A percentile compares a stretch with the other conserved stretches of the same genome.
Evolutionary conservation across 2,888 invertebrate genomes (phyloP).

Genomic region (Acrobasis repandana): DNA sequence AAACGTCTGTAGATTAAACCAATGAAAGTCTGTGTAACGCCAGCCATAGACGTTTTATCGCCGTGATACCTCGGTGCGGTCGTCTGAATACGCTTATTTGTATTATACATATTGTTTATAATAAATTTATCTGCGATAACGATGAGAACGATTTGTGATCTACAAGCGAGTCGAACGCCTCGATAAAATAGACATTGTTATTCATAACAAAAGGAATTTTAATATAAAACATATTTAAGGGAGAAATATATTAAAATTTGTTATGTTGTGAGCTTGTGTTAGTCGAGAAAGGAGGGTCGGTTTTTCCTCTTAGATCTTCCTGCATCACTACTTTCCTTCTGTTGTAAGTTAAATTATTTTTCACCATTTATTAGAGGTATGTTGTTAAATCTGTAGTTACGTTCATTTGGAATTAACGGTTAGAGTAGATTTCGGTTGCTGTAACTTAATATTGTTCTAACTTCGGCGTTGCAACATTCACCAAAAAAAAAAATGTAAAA

Average conservation of each 20-base stretch:
- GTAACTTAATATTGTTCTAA: conserved; percentile 13
- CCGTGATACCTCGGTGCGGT: conserved; percentile 2
- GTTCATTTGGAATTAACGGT: conserved; percentile 16
- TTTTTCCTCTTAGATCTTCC: conserved; percentile 7
- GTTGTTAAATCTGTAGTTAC: conserved; percentile 18
- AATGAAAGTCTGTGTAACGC: too few relatives aligned
- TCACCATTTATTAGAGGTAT: conserved; percentile 16
- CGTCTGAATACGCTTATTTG: conserved; percentile 20
- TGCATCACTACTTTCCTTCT: conserved; percentile 18
- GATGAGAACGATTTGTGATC: conserved; percentile 7
- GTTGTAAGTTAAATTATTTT: conserved; percentile 19
- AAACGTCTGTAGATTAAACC: too few relatives aligned
- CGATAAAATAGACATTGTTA: conserved; percentile 11
- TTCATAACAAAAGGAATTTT: conserved; percentile 2
- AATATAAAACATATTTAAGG: neutral
- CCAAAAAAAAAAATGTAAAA: neutral
- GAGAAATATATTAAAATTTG: conserved; percentile 10
- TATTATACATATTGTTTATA: conserved; percentile 20
- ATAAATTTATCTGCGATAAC: conserved; percentile 11
- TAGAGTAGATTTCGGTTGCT: conserved; percentile 9
- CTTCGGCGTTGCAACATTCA: conserved; percentile 7
- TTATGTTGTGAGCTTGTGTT: conserved; percentile 12
- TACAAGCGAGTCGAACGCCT: neutral
- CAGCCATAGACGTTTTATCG: neutral
- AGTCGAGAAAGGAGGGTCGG: neutral